Evolutionary conservation across 2,797 vertebrate genomes (phyloP).

Genomic region (Epinephelus coioides): DNA sequence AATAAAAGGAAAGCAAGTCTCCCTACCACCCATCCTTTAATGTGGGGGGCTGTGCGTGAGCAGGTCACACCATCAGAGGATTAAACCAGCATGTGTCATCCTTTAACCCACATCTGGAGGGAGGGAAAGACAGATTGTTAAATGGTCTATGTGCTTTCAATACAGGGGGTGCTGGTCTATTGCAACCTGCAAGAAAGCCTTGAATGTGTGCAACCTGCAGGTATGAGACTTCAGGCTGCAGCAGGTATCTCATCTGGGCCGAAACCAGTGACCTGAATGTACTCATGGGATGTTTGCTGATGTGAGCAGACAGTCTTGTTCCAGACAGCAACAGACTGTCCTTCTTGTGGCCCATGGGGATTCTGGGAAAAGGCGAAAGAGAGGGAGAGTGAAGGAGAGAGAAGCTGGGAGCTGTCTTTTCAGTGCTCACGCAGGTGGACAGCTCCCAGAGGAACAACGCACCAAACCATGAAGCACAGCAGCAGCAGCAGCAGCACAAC

Average conservation of each 20-base stretch:
- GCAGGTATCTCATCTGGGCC: background rate
- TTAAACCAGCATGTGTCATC: slow-evolving; percentile 64
- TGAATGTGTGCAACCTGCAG: background rate
- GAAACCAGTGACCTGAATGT: slow-evolving; percentile 23
- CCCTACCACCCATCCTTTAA: background rate
- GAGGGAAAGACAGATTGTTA: slow-evolving; percentile 25
- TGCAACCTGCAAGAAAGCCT: background rate
- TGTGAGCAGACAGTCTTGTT: slow-evolving; percentile 14
- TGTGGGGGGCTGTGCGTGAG: slow-evolving; percentile 43
- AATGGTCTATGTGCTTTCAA: background rate
- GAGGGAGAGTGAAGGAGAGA: background rate
- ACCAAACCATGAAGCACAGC: background rate
- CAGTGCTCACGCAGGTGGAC: slow-evolving; percentile 52
- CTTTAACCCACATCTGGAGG: slow-evolving; percentile 76
- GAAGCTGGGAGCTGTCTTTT: slow-evolving; percentile 29
- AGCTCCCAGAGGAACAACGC: slow-evolving; percentile 47
- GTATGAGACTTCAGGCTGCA: background rate
- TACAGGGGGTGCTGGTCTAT: background rate
- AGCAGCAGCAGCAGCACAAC: background rate
- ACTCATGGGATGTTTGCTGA: slow-evolving; percentile 23
- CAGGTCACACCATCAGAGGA: slow-evolving; percentile 53
- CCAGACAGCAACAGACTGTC: background rate
- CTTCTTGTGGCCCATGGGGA: background rate
- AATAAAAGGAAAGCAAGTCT: background rate
- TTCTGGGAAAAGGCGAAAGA: background rate